Conservation (phyloP, 1,140 invertebrate species). For the Plectrocnemia conspersa region DNA sequence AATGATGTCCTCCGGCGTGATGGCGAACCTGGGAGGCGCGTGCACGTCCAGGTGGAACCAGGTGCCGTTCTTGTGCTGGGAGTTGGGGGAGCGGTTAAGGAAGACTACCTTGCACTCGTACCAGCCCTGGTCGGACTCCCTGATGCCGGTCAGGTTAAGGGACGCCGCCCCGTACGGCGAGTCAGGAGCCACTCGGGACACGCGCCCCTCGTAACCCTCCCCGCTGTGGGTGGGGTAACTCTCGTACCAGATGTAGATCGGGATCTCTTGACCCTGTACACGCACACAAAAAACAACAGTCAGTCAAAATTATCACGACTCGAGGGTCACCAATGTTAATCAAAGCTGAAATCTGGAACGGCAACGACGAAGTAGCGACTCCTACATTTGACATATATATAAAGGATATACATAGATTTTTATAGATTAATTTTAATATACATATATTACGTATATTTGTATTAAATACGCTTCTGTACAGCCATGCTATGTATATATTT, state of each 20-base stretch:
- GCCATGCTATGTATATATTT: too few species aligned
- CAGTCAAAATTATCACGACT: not conserved
- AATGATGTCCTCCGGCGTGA: constrained; percentile 88
- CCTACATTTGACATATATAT: too few species aligned
- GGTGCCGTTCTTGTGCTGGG: constrained; percentile 79
- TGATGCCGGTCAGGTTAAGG: constrained; percentile 89
- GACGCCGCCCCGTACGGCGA: constrained; percentile 85
- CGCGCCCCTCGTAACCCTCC: constrained; percentile 85
- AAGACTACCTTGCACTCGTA: constrained; percentile 96
- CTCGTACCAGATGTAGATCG: constrained; percentile 96
- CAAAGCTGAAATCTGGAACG: not conserved
- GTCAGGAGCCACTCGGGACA: constrained; percentile 79
- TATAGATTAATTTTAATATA: not conserved
- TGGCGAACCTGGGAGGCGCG: constrained; percentile 87
- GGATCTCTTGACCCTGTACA: constrained; percentile 81
- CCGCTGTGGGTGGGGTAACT: constrained; percentile 92
- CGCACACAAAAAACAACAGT: constrained; percentile 16
- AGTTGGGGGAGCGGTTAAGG: constrained; percentile 86
- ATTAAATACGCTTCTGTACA: not conserved
- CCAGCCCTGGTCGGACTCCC: constrained; percentile 92
- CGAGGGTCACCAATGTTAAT: not conserved
- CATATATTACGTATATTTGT: not conserved
- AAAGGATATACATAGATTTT: not conserved
- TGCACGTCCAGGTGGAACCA: constrained; percentile 97
- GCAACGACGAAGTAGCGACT: too few species aligned